phyloP scores from a whole-genome alignment of 1,140 invertebrate genomes.

The Nilaparvata lugens region DNA sequence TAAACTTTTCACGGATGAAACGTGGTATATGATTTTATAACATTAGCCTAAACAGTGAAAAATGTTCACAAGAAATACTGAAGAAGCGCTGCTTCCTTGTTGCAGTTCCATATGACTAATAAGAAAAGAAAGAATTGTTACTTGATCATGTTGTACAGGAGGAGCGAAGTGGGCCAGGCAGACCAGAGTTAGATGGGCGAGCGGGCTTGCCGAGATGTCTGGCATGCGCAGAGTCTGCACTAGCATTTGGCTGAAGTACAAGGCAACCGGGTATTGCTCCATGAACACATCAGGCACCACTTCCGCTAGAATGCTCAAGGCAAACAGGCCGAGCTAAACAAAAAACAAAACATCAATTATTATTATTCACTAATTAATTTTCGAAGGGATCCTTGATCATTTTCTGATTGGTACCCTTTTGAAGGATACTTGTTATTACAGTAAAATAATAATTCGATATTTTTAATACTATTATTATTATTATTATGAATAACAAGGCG shows the following conservation, averaged over 20 bases:
- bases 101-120: not conserved
- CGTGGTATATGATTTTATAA: too few species aligned
- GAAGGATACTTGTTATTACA: too few species aligned
- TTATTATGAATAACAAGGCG: too few species aligned
- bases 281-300: constrained; percentile 43
- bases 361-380: constrained; percentile 12
- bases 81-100: too few species aligned
- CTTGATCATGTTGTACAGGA: constrained; percentile 46
- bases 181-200: constrained; percentile 49
- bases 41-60: too few species aligned
- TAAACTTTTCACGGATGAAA: too few species aligned
- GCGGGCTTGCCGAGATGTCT: constrained; percentile 39
- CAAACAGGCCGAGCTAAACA: constrained; percentile 53
- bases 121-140: constrained; percentile 19
- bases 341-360: constrained; percentile 14
- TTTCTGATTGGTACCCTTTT: too few species aligned
- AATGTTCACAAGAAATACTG: too few species aligned
- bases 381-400: not conserved
- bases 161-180: constrained; percentile 50
- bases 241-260: constrained; percentile 35
- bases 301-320: constrained; percentile 52
- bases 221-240: constrained; percentile 40
- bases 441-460: not conserved
- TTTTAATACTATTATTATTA: not conserved
- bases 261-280: constrained; percentile 4